Evolutionary conservation across 2,113 vertebrate genomes (phyloP), one percentile per base, ranked within the genome.

Genomic region (Seriola quinqueradiata): DNA sequence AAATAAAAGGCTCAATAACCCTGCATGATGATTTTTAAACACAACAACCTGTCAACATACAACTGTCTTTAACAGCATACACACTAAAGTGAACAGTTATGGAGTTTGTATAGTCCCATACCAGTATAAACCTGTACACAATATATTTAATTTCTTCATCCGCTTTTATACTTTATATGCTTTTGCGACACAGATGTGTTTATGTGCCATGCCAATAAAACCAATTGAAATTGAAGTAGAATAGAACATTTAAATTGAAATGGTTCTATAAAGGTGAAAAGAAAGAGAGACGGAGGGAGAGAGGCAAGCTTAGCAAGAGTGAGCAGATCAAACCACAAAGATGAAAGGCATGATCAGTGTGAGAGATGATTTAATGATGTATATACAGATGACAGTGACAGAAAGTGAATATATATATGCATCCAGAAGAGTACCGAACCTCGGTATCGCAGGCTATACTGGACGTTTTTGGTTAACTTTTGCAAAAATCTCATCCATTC

Each of bases 241-340:
- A 8, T 1, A 55, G 21, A 70, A 17, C 28, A 34, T 40, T 48
- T 4, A 19, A 8, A 50, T 3, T 50, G n/a, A 36, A 4, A 57
- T 46, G 17, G 21, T 52, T 55, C 34, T 23, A 34, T 71, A 19
- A 40, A 66, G 13, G 5, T 28, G 32, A 52, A 44, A 52, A 36
- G 40, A 68, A 23, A 66, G 52, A 54, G 6, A 54, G 21, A 52
- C 48, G 21, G 19, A 13, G n/a, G 21, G 48, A 69, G 5, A 77
- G 23, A 81, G 63, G 55, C 21, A 55, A 57, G 76, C 72, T 67
- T 42, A 67, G 19, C 44, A 42, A 79, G 55, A 65, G 34, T 54
- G 25, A 63, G 42, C 40, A 46, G 54, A 48, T 50, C 25, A 50
- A 57, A 48, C 19, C 48, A 58, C 36, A 38, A 23, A 42, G n/a